Percentiles rank a stretch among this genome's conserved stretches.
Evolutionary conservation across 2,888 invertebrate genomes (phyloP).

Genomic region (Lasius fuliginosus): DNA sequence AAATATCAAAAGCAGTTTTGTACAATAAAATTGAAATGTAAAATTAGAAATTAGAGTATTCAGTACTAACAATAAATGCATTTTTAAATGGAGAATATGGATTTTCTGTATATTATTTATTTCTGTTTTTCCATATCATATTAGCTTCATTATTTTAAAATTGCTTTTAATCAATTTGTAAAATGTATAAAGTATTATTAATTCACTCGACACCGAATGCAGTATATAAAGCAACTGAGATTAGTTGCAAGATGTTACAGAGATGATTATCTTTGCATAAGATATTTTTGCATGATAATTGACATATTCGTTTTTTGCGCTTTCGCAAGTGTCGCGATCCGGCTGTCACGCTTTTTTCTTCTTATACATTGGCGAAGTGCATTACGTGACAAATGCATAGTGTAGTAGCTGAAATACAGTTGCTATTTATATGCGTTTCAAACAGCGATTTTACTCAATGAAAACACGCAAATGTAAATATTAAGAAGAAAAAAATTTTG

Average conservation of each 20-base stretch:
- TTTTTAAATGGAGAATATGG: background rate
- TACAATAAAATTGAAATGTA: background rate
- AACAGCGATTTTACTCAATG: background rate
- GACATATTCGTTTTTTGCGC: conserved; percentile 72
- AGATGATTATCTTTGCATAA: conserved; percentile 50
- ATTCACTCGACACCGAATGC: background rate
- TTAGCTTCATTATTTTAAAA: background rate
- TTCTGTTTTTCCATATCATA: background rate
- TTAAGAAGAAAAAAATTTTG: background rate
- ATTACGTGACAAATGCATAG: background rate
- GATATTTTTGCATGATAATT: conserved; percentile 73
- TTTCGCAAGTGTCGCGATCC: conserved; percentile 71
- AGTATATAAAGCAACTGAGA: background rate
- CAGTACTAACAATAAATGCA: background rate
- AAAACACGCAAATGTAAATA: background rate
- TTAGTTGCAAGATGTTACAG: background rate
- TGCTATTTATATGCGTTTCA: background rate
- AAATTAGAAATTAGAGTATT: background rate
- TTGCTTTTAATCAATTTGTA: background rate
- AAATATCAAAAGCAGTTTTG: background rate
- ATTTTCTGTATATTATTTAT: background rate
- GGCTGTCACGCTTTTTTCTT: conserved; percentile 53
- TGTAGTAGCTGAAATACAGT: background rate
- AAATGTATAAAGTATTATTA: background rate
- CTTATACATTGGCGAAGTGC: background rate